Evolutionary conservation across 2,797 vertebrate genomes (phyloP).

Genomic region (Schizopygopsis pylzovi): DNA sequence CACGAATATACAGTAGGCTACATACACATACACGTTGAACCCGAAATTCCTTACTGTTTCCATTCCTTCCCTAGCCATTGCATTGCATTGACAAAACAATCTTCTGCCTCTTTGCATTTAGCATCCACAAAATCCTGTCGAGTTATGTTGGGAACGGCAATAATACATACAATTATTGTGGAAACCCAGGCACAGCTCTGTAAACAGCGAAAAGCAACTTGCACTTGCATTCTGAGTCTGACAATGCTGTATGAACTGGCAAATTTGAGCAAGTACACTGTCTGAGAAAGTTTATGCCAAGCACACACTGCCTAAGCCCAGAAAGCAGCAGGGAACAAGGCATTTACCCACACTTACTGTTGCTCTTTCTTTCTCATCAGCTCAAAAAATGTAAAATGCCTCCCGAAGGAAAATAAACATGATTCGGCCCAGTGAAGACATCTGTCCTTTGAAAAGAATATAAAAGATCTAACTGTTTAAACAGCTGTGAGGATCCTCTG

Average conservation of each 20-base stretch:
- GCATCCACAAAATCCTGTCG: not conserved
- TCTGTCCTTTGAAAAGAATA: slow-evolving; percentile 76
- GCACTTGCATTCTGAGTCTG: not conserved
- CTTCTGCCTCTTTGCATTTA: not conserved
- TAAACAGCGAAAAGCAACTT: not conserved
- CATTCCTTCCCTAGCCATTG: not conserved
- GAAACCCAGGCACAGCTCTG: not conserved
- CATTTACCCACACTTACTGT: slow-evolving; percentile 46
- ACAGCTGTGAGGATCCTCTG: slow-evolving; percentile 80
- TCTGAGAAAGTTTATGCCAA: slow-evolving; percentile 32
- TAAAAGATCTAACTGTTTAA: slow-evolving; percentile 81
- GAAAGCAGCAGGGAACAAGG: slow-evolving; percentile 49
- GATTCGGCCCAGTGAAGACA: slow-evolving; percentile 81
- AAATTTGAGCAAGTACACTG: slow-evolving; percentile 15
- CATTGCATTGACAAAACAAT: not conserved
- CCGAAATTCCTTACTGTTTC: not conserved
- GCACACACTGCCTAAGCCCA: slow-evolving; percentile 24
- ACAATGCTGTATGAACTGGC: slow-evolving; percentile 6
- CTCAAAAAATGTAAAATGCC: slow-evolving; percentile 73
- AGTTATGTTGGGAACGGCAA: not conserved
- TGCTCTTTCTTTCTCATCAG: slow-evolving; percentile 53
- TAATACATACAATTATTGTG: not conserved
- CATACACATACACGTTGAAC: not conserved
- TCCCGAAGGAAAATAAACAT: slow-evolving; percentile 83
- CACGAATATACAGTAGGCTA: not conserved